These are phyloP conservation scores for Reinhardtius hippoglossoides DNA, from an alignment of 2,113 vertebrate genomes.

Conservation along the genomic window DNA sequence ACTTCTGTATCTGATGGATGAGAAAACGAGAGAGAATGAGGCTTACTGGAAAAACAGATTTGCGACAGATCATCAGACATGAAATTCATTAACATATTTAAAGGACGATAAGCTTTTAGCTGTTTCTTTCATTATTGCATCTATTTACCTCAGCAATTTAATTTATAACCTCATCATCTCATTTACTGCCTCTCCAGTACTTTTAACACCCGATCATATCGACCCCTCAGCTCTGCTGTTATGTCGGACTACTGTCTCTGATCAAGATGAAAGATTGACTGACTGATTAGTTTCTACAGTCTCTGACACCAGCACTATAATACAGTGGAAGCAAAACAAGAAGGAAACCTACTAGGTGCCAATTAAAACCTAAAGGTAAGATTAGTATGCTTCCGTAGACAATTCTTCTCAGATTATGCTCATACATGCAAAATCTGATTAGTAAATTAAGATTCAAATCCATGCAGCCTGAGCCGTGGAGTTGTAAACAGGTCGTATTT, in stretches of 20 bases:
- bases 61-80: not conserved
- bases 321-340: not conserved
- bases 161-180: not conserved
- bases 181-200: not conserved
- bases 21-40: constrained; percentile 20
- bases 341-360: not conserved
- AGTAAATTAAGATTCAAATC: not conserved
- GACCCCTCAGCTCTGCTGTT: no score
- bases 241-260: no score
- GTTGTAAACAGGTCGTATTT: not conserved
- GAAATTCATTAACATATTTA: not conserved
- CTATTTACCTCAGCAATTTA: not conserved
- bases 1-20: constrained; percentile 88
- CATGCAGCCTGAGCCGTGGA: not conserved
- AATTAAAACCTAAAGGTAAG: not conserved
- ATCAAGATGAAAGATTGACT: no score
- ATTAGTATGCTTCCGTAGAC: constrained; percentile 1
- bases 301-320: not conserved
- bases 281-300: not conserved
- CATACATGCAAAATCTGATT: no score
- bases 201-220: no score
- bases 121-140: not conserved
- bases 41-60: not conserved
- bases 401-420: not conserved
- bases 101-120: not conserved